Percentiles rank a stretch among this genome's conserved stretches.
These are phyloP conservation scores for Phenganax stokvisi DNA, from an alignment of 92 coral and sea anemone genomes.

Conservation along the genomic window DNA sequence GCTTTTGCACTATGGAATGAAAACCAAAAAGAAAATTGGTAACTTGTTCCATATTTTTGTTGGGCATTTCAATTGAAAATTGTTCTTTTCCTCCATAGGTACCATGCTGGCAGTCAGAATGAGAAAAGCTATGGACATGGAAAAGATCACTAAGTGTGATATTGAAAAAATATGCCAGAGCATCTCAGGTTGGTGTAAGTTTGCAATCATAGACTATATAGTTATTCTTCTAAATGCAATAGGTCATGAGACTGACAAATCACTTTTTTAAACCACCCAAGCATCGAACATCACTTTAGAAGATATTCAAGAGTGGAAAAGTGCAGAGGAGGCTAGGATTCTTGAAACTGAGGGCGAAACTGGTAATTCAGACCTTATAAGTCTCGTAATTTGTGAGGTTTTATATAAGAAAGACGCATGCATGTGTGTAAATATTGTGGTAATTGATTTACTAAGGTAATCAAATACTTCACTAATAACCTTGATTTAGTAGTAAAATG, in stretches of 20 bases:
- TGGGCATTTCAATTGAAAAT: not conserved
- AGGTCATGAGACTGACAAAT: not conserved
- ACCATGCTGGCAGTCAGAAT: not conserved
- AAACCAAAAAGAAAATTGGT: not conserved
- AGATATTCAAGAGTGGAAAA: no score
- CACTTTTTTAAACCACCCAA: no score
- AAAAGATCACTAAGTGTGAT: not conserved
- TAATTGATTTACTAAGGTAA: not conserved
- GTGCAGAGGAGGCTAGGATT: no score
- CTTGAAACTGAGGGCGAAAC: no score
- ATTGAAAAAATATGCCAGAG: not conserved
- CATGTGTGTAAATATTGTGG: not conserved
- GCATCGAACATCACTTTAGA: no score
- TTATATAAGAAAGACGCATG: no score
- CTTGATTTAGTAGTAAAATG: not conserved
- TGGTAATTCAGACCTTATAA: no score
- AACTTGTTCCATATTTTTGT: not conserved
- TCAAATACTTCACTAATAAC: not conserved
- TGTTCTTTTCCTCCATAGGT: not conserved
- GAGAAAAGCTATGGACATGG: not conserved
- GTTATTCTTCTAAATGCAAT: not conserved
- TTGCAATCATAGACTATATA: not conserved
- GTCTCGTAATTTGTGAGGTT: no score
- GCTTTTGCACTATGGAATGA: not conserved
- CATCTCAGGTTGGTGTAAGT: not conserved